Conservation (phyloP, 2,888 invertebrate species). For the Sphinx pinastri region DNA sequence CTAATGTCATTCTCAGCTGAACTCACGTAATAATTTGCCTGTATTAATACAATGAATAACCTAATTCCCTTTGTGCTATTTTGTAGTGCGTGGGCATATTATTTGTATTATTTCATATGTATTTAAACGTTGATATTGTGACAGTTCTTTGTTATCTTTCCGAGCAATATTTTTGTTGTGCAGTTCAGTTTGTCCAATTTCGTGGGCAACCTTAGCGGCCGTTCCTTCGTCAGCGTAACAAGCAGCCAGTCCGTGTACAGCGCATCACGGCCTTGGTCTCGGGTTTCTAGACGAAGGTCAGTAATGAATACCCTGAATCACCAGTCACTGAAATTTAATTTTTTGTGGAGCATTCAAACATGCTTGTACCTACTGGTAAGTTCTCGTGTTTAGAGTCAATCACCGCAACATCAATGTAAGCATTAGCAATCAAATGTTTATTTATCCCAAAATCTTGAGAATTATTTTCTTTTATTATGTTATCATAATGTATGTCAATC, state of each 20-base stretch:
- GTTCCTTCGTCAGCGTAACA: conserved; percentile 83
- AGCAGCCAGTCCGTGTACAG: conserved; percentile 85
- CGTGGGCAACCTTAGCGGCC: conserved; percentile 84
- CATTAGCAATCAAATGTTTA: too few relatives aligned
- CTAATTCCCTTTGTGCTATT: conserved; percentile 50
- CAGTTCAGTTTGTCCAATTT: conserved; percentile 85
- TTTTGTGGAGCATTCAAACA: neutral
- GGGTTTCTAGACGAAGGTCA: conserved; percentile 87
- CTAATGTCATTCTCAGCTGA: conserved; percentile 83
- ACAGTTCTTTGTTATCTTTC: conserved; percentile 52
- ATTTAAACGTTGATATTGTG: conserved; percentile 40
- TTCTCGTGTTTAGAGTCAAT: too few relatives aligned
- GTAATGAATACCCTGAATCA: conserved; percentile 40
- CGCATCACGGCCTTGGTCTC: conserved; percentile 87
- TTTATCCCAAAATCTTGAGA: too few relatives aligned
- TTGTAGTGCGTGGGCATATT: conserved; percentile 42
- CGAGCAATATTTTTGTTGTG: conserved; percentile 41
- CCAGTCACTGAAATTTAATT: neutral
- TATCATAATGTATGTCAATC: too few relatives aligned
- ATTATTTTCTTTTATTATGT: too few relatives aligned
- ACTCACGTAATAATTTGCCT: conserved; percentile 73
- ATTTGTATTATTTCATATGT: conserved; percentile 35
- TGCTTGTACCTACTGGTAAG: neutral
- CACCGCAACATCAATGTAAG: too few relatives aligned
- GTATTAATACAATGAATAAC: conserved; percentile 46